phyloP scores from a whole-genome alignment of 1,140 invertebrate species.

The Caenorhabditis remanei region DNA sequence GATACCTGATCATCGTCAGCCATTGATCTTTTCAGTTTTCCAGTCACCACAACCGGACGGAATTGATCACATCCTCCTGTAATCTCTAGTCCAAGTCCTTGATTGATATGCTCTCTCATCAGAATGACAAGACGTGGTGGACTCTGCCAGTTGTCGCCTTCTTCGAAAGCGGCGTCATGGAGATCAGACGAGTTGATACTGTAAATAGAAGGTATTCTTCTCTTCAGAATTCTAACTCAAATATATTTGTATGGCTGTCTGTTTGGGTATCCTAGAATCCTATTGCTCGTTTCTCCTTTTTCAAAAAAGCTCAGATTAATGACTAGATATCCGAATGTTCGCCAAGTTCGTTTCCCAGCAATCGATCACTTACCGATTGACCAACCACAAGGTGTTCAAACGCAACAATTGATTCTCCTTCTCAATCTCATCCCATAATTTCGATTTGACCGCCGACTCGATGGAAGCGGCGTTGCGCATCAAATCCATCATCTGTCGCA shows the following conservation, averaged over 20 bases:
- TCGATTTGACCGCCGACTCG: conserved; percentile 21
- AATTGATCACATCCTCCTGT: conserved; percentile 9
- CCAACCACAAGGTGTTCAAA: not conserved
- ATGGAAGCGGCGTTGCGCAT: conserved; percentile 6
- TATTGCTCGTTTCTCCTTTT: too few species aligned
- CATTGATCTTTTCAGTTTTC: conserved; percentile 18
- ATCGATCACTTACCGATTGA: conserved; percentile 15
- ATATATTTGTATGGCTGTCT: too few species aligned
- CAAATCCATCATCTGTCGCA: conserved; percentile 45
- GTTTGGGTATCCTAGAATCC: not conserved
- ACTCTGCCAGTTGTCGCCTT: conserved; percentile 19
- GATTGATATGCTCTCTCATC: conserved; percentile 43
- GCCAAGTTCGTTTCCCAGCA: not conserved
- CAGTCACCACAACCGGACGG: conserved; percentile 25
- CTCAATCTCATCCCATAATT: conserved; percentile 30
- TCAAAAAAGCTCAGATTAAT: too few species aligned
- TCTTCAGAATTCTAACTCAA: too few species aligned
- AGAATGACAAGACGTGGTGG: conserved; percentile 18
- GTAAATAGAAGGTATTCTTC: not conserved
- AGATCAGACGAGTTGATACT: conserved; percentile 17
- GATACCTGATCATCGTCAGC: conserved; percentile 33
- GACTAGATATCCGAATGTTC: too few species aligned
- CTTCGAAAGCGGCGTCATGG: not conserved
- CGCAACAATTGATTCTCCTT: conserved; percentile 35
- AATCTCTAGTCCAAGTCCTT: conserved; percentile 12